phyloP scores from a whole-genome alignment of 2,797 vertebrate genomes.

The Cirrhinus mrigala region DNA sequence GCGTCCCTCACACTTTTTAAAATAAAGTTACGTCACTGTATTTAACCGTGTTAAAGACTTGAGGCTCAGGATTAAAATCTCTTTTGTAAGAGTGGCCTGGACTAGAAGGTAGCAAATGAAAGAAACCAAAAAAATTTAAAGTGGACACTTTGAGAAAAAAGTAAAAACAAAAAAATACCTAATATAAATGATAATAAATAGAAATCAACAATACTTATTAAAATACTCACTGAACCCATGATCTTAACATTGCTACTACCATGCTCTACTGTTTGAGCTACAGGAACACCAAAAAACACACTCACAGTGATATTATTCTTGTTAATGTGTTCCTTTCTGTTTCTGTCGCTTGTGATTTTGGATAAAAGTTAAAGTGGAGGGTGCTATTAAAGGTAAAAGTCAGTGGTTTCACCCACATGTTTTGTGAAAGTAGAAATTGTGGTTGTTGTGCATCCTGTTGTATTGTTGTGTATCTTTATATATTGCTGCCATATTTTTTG shows the following conservation, averaged over 20 bases:
- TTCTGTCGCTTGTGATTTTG: conserved; percentile 71
- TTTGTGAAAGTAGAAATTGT: conserved; percentile 4
- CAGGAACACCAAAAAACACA: background rate
- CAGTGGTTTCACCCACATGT: conserved; percentile 50
- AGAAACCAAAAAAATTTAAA: background rate
- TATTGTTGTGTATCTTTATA: conserved; percentile 16
- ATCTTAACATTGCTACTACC: background rate
- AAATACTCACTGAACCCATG: background rate
- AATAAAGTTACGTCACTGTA: no score
- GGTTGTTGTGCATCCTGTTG: conserved; percentile 4
- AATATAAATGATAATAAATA: background rate
- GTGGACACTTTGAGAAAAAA: background rate
- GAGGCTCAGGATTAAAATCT: background rate
- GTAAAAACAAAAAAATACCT: background rate
- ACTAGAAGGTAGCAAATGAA: background rate
- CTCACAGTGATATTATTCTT: conserved; percentile 9
- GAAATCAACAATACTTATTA: background rate
- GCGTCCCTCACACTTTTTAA: no score
- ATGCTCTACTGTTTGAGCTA: background rate
- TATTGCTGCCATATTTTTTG: background rate
- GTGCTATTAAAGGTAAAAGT: conserved; percentile 86
- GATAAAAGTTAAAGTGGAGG: conserved; percentile 87
- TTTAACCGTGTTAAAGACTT: background rate
- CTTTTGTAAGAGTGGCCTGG: background rate
- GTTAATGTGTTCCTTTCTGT: conserved; percentile 52